Evolutionary conservation across 2,888 invertebrate genomes (phyloP).

Genomic region (Rhagophthalmus giganteus): DNA sequence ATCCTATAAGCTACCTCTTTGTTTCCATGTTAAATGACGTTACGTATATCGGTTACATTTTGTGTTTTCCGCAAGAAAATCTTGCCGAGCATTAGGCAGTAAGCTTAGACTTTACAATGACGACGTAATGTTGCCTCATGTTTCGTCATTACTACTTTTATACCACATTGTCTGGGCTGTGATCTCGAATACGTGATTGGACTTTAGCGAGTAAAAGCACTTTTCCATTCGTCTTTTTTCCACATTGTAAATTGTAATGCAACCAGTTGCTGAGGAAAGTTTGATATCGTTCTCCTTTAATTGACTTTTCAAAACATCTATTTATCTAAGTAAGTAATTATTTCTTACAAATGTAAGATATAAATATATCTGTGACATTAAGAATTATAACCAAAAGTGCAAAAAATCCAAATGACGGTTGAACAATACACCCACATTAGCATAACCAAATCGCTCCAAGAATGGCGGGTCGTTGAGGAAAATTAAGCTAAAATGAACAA

Average conservation of each 20-base stretch:
- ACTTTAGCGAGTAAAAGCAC: background rate
- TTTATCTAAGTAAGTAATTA: no score
- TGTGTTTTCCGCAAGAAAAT: slow-evolving; percentile 12
- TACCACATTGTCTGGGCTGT: background rate
- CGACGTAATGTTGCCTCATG: background rate
- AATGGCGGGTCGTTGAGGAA: background rate
- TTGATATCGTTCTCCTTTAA: no score
- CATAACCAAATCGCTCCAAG: no score
- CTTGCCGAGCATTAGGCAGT: background rate
- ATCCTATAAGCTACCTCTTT: slow-evolving; percentile 43
- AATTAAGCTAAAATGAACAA: background rate
- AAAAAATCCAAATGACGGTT: no score
- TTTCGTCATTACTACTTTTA: background rate
- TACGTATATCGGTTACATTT: slow-evolving; percentile 11
- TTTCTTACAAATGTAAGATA: background rate
- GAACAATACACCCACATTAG: no score
- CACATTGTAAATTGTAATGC: background rate
- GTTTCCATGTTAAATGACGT: slow-evolving; percentile 18
- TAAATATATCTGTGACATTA: background rate
- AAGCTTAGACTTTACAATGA: background rate
- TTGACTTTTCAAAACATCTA: background rate
- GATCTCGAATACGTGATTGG: background rate
- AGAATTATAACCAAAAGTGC: no score
- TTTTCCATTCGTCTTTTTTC: background rate
- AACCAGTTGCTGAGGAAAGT: background rate